phyloP scores from a whole-genome alignment of 2,113 vertebrate species.

The Malurus alboscapulatus region DNA sequence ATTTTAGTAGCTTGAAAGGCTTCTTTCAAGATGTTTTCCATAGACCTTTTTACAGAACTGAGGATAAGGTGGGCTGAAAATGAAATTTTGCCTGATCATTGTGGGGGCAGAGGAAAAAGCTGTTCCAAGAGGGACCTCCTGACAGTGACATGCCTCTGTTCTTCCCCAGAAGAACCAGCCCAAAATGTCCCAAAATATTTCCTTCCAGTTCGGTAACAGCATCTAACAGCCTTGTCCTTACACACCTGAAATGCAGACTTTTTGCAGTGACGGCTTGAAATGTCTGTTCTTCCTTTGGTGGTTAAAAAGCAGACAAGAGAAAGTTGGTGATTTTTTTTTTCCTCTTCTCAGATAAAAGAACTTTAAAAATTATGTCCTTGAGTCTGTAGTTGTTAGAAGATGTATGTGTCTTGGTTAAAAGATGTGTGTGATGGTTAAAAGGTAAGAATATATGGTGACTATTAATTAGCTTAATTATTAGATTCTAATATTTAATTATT shows the following conservation, averaged over 20 bases:
- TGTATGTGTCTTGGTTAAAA: background rate
- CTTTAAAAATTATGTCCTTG: background rate
- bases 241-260: background rate
- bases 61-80: background rate
- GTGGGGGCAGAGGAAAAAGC: fast-evolving
- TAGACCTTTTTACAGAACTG: background rate
- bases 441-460: background rate
- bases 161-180: background rate
- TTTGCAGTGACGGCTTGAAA: background rate
- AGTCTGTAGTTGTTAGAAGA: background rate
- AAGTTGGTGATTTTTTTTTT: background rate
- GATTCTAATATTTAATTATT: background rate
- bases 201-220: background rate
- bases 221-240: background rate
- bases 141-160: background rate
- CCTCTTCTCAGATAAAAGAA: background rate
- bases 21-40: background rate
- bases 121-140: fast-evolving
- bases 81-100: background rate
- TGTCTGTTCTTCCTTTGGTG: background rate
- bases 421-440: background rate
- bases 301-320: background rate
- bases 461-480: background rate
- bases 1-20: background rate
- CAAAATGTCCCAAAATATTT: background rate